Percentiles rank a stretch among this genome's conserved stretches.
phyloP scores from a whole-genome alignment of 2,888 invertebrate species.

The Rotaria macrura region DNA sequence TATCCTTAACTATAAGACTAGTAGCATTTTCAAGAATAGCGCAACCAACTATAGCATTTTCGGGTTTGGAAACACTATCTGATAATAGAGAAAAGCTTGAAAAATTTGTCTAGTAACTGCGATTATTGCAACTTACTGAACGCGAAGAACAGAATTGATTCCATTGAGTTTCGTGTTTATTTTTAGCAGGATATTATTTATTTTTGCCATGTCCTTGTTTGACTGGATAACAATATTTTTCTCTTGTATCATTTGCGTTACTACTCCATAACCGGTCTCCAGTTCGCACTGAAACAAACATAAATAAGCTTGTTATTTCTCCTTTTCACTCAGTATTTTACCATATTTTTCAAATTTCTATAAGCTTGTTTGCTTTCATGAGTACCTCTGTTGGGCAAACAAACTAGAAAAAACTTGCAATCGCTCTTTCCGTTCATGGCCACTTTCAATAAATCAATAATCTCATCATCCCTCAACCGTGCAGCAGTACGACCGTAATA shows the following conservation, averaged over 20 bases:
- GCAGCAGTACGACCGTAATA: no score
- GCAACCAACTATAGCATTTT: no score
- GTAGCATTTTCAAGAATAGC: no score
- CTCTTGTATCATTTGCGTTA: constrained; percentile 21
- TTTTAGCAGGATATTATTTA: constrained; percentile 27
- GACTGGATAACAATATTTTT: not conserved
- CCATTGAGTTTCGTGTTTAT: constrained; percentile 29
- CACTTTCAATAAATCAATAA: not conserved
- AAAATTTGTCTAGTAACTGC: no score
- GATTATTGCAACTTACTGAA: not conserved
- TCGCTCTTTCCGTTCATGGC: not conserved
- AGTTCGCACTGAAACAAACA: not conserved
- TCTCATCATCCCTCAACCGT: not conserved
- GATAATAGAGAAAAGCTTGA: no score
- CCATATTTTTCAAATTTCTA: not conserved
- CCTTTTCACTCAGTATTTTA: not conserved
- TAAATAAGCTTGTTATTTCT: not conserved
- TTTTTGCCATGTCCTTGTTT: not conserved
- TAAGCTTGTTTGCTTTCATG: no score
- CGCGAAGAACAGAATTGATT: constrained; percentile 19
- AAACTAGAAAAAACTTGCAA: not conserved
- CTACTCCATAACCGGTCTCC: constrained; percentile 3
- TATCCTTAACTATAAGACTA: no score
- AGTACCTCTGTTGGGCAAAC: not conserved
- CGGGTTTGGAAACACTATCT: no score